These are phyloP conservation scores for Florisuga fusca DNA, from an alignment of 2,797 vertebrate species.

Conservation along the genomic window DNA sequence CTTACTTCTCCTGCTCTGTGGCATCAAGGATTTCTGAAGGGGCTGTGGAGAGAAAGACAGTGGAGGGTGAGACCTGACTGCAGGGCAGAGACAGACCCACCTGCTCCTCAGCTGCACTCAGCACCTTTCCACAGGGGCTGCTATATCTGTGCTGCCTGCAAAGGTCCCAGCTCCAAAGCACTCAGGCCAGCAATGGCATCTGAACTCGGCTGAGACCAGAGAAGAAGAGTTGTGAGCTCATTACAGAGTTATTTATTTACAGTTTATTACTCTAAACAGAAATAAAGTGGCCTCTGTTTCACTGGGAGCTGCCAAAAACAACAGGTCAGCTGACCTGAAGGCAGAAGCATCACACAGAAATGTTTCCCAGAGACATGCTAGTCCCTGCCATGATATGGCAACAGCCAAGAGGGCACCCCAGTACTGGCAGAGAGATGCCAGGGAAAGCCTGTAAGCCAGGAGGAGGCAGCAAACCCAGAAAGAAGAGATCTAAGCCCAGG, in stretches of 20 bases:
- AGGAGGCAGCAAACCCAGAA: not conserved
- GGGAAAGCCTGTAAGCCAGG: not conserved
- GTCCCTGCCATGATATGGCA: not conserved
- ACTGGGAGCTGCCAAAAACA: conserved; percentile 6
- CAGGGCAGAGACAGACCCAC: not conserved
- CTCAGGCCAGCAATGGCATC: not conserved
- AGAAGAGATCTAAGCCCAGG: not conserved
- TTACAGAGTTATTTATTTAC: not conserved
- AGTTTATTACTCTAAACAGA: not conserved
- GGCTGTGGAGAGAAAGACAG: conserved; percentile 75
- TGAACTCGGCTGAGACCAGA: not conserved
- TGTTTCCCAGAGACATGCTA: not conserved
- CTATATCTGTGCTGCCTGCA: not conserved
- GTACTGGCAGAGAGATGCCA: not conserved
- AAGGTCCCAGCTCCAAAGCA: not conserved
- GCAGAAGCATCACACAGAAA: not conserved
- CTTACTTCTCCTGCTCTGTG: conserved; percentile 90
- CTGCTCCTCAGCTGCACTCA: not conserved
- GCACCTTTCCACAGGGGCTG: not conserved
- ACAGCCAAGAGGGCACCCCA: not conserved
- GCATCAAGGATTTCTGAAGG: conserved; percentile 89
- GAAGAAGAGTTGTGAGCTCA: not conserved
- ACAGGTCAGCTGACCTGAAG: not conserved
- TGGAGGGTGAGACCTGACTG: not conserved
- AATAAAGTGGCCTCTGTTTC: not conserved